Conservation (phyloP, 2,797 vertebrate species). For the Amphiprion clarkii region DNA sequence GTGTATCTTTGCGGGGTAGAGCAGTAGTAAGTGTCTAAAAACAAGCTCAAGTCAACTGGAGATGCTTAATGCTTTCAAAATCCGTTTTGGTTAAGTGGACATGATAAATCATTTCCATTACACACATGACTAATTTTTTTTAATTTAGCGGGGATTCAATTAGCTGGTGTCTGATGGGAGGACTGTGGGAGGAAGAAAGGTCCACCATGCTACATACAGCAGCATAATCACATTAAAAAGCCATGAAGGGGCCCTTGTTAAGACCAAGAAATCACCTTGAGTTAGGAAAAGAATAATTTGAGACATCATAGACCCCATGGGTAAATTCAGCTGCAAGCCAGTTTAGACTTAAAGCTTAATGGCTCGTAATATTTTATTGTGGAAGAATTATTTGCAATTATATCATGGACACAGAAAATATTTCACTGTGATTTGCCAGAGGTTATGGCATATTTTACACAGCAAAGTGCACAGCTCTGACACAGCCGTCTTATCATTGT, state of each 20-base stretch:
- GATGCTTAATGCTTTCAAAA: conserved; percentile 80
- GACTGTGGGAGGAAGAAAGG: conserved; percentile 67
- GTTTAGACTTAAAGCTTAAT: conserved; percentile 34
- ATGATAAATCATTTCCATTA: conserved; percentile 84
- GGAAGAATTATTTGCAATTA: conserved; percentile 30
- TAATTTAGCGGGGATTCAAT: conserved; percentile 80
- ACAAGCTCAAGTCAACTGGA: conserved; percentile 70
- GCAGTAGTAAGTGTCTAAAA: conserved; percentile 64
- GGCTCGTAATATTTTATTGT: conserved; percentile 26
- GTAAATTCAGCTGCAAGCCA: conserved; percentile 44
- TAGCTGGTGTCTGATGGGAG: conserved; percentile 80
- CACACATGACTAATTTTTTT: conserved; percentile 78
- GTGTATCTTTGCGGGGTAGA: conserved; percentile 46
- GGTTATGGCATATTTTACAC: conserved; percentile 15
- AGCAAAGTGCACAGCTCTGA: not conserved
- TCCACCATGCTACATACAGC: conserved; percentile 66
- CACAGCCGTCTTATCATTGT: not conserved
- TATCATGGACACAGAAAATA: conserved; percentile 1
- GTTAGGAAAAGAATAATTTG: conserved; percentile 69
- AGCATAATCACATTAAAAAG: conserved; percentile 80
- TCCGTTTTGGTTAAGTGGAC: conserved; percentile 84
- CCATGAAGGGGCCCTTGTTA: conserved; percentile 79
- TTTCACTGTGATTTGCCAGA: conserved; percentile 1
- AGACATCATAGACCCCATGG: conserved; percentile 51
- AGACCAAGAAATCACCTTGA: conserved; percentile 74